Evolutionary conservation across 2,113 vertebrate genomes (phyloP).

Genomic region (Albula goreensis): DNA sequence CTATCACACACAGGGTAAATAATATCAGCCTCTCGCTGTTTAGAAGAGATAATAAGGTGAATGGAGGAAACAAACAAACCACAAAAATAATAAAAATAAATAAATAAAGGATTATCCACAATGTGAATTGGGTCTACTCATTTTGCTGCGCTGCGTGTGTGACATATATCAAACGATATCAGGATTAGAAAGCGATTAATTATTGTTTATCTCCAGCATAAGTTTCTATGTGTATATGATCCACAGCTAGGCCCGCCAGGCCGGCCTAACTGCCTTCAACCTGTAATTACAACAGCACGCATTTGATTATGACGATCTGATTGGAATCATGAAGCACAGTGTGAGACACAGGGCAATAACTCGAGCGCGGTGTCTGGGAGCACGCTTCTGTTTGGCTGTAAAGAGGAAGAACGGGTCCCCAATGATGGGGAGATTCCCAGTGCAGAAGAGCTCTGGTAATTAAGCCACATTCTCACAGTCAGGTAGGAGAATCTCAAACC

Average conservation of each 20-base stretch:
- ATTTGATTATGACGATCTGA: constrained; percentile 99
- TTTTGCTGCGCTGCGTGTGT: constrained; percentile 47
- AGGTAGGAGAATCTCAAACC: constrained; percentile 76
- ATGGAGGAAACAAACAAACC: constrained; percentile 37
- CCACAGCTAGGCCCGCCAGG: constrained; percentile 89
- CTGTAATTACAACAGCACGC: constrained; percentile 97
- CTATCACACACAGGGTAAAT: not conserved
- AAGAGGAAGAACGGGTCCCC: constrained; percentile 88
- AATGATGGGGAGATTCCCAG: constrained; percentile 74
- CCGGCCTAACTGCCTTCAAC: constrained; percentile 94
- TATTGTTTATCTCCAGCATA: constrained; percentile 98
- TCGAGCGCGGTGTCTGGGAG: constrained; percentile 94
- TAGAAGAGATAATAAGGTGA: constrained; percentile 4
- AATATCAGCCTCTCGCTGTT: constrained; percentile 27
- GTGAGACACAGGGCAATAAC: constrained; percentile 98
- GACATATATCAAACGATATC: constrained; percentile 72
- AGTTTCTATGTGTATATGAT: constrained; percentile 95
- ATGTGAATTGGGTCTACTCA: constrained; percentile 39
- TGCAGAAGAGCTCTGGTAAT: constrained; percentile 74
- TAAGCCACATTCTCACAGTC: constrained; percentile 82
- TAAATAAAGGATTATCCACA: not conserved
- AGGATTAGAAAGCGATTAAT: constrained; percentile 91
- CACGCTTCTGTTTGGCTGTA: constrained; percentile 92
- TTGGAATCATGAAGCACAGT: constrained; percentile 95
- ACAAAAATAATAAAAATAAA: too few species aligned